Evolutionary conservation across 2,888 invertebrate genomes (phyloP), one percentile per base, ranked within the genome.

Genomic region (Entomobrya multifasciata): DNA sequence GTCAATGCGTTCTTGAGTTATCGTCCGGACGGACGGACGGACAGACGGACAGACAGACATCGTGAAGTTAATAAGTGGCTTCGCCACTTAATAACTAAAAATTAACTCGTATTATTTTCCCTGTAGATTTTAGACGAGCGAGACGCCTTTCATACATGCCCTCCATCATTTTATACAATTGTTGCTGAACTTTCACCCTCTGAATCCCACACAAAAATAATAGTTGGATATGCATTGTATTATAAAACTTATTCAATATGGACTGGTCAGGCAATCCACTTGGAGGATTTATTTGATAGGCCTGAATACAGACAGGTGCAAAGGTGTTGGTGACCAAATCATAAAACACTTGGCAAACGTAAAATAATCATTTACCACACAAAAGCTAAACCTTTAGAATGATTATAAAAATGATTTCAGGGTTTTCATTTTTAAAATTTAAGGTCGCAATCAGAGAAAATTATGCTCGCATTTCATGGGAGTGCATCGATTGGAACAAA

Each of bases 241-340:
- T 97, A 95, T 92, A 95, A 94, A 86, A 94, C 94, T 0, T 98
- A 97, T 93, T 97, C 97, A 1, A 97, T 97, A 0, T 97, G 97
- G 96, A 93, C 95, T 90, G 98, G 98, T 0, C 95, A 94, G 91
- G 93, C 95, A 0, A 93, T 97, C 91, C 96, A 96, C 93, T 93
- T 98, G 84, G 98, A 98, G 93, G 98, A 98, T 92, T 92, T 98
- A 47, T 97, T 96, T 92, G 95, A 98, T 1, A 94, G 94, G 20
- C 94, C 94, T 0, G 92, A 93, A 0, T 94, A 94, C 92, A 94
- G 97, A 94, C 92, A 94, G 97, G 25, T 93, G 94, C 0, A 93
- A 93, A 65, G 95, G 95, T 0, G 92, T 96, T 47, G 97, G 97
- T 0, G 93, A 93, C 83, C 93, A 93, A 86, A 93, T 97, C 22